Base-by-base conservation (phyloP, 2,113 vertebrate genomes). In the Peucedramus taeniatus region DNA sequence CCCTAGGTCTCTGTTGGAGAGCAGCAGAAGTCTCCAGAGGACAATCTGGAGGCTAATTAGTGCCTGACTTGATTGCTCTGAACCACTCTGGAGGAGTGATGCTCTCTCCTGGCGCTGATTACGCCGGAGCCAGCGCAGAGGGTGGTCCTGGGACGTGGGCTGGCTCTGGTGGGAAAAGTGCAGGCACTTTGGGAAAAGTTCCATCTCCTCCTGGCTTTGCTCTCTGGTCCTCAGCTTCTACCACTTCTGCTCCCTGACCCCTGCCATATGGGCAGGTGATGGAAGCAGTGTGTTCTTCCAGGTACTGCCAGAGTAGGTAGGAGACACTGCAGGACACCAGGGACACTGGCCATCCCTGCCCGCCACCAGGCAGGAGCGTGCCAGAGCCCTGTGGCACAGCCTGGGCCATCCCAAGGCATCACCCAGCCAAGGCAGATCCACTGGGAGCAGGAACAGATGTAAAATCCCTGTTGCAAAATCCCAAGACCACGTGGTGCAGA, bases 101-200 rank as follows among this genome's bases (percentile, higher is more conserved):
- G 22, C 23, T 84, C 50, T 26, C 50, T 91, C 84, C 65, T 1
- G 5, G 47, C 0, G 0, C 47, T 18, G 69, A 86, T 80, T 35
- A 60, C 1, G 6, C 54, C 0, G 0, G 35, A 61, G 45, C 71
- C 7, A 12, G 30, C 0, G 0, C 74, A 87, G 65, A 54, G 4
- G 5, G 69, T 28, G 66, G 13, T 37, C 68, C 77, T 33, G 47
- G 64, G 64, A 65, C 28, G 7, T 2, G 13, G 57, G 40, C 45
- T 86, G 90, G 49, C 53, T 70, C 50, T 3, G 13, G 37, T 57
- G 76, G 90, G 87, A 63, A 4, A 60, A 68, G 45, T 47, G 53
- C 7, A 2, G 49, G 40, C 0, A 7, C 45, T 77, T 18, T 37
- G 26, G 80, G 59, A 69, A 49, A 72, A 84, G 72, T n/a, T 40